These are phyloP conservation scores for Heterodera schachtii DNA, from an alignment of 1,140 invertebrate genomes.

Conservation along the genomic window DNA sequence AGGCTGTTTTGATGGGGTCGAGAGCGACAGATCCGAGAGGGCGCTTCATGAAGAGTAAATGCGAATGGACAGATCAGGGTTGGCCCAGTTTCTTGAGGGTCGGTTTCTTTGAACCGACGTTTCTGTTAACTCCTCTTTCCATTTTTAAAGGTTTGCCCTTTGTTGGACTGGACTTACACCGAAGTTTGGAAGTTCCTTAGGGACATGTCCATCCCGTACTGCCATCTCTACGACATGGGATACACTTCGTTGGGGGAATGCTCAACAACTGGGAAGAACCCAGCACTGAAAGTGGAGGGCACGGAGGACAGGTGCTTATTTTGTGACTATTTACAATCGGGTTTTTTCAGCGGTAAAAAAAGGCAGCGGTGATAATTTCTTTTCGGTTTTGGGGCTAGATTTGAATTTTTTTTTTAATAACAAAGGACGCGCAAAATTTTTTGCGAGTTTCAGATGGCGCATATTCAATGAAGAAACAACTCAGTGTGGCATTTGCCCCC, in stretches of 20 bases:
- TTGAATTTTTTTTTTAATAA: too few species aligned
- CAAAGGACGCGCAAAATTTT: neutral
- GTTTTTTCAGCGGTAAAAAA: neutral
- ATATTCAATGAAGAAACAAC: too few species aligned
- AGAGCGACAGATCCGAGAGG: constrained; percentile 46
- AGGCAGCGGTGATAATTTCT: too few species aligned
- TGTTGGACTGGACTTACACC: constrained; percentile 49
- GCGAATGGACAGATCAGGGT: constrained; percentile 50
- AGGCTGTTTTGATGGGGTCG: constrained; percentile 50
- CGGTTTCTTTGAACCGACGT: neutral
- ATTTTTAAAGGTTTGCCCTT: constrained; percentile 43
- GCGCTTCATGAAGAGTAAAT: constrained; percentile 42
- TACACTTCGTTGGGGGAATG: constrained; percentile 53
- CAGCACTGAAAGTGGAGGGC: constrained; percentile 36
- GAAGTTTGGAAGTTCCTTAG: constrained; percentile 46
- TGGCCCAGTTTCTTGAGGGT: constrained; percentile 53
- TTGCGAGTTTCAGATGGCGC: neutral
- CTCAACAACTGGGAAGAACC: constrained; percentile 43
- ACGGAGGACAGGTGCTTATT: constrained; percentile 15
- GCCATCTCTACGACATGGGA: constrained; percentile 49
- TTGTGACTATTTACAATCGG: neutral
- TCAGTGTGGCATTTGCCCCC: too few species aligned
- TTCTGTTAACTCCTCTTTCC: neutral
- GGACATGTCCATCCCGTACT: constrained; percentile 49
- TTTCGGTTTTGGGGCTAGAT: too few species aligned